Evolutionary conservation across 2,888 invertebrate genomes (phyloP), one percentile per base, ranked within the genome.

Genomic region (Lobophora halterata): DNA sequence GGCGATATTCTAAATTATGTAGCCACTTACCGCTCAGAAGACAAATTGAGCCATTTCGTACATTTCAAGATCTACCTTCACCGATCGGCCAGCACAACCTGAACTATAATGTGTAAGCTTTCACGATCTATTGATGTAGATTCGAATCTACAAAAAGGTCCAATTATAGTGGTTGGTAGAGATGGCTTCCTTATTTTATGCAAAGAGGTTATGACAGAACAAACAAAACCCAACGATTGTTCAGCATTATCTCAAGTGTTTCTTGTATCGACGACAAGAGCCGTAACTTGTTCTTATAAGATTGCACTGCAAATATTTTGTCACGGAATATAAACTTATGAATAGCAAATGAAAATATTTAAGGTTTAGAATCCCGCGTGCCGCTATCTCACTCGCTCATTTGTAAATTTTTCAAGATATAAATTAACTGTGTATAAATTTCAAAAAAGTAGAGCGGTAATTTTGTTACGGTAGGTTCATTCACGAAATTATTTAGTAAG

Each of bases 11-110:
- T 79, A 74, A 80, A 79, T 81, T 78, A 79, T 71, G 68, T 49
- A 69, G 68, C 68, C 73, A 77, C 72, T 78, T 79, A 72, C 59
- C 56, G 57, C 51, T 52, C 53, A 52, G 57, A 70, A 71, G 75
- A 77, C 73, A 77, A 79, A 80, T 80, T 77, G 79, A 78, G 71
- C 65, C 62, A 71, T 77, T 79, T 71, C 59, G 58, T 67, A 55
- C 55, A 55, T 64, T 65, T 65, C 66, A 67, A 66, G 61, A 65
- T 69, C 60, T 63, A 63, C 60, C 64, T 65, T 42, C 45, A 37
- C 38, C 58, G 52, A 62, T 34, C 48, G 51, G 52, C 42, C 58
- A 47, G 37, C 41, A 33, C 35, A 29, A 46, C 10, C 14, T 40
- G 44, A 46, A 17, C 46, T 34, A 27, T 35, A 35, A 14, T 16